Evolutionary conservation across 2,797 vertebrate species (phyloP), one percentile per base, ranked within the genome.

Genomic region (Chiroxiphia lanceolata): DNA sequence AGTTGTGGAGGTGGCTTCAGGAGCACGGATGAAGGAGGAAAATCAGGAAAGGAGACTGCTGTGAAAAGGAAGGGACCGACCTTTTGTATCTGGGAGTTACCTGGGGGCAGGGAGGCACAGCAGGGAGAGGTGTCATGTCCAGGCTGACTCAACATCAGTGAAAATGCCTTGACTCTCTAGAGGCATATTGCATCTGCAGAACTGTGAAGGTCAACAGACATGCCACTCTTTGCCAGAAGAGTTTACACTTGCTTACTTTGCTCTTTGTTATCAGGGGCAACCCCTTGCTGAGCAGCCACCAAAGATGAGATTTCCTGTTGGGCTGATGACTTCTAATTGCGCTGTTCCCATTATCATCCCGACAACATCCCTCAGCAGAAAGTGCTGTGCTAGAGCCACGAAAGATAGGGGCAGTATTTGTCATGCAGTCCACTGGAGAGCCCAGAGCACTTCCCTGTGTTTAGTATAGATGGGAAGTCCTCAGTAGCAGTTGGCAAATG

Each of bases 401-500:
- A 60, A 82, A 88, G 29, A 34, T 19, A n/a, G 11, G 15, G 75
- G 12, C 27, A 27, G 18, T 45, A 20, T 38, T 86, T 82, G 60
- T 84, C 51, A 40, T 26, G 20, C 77, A 57, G 60, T 50, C 67
- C 18, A 21, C 5, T 65, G 53, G 56, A 93, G 34, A 74, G 56
- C 22, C 42, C 38, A 38, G 44, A 92, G 48, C 45, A 65, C 33
- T 85, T 70, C 9, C 31, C 27, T 3, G 0, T 44, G 22, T 38
- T 89, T 74, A 20, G 22, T 45, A 54, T 72, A 96, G 76, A 56
- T 15, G 65, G 47, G 48, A 93, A 51, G 14, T 57, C 48, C 75
- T 88, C 27, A 61, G 70, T 14, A 90, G 90, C 64, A 92, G 89
- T 50, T 74, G 86, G 81, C 13, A 93, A 95, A 77, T 80, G 83